These are phyloP conservation scores for Parus major DNA, from an alignment of 2,113 vertebrate genomes.

Conservation along the genomic window DNA sequence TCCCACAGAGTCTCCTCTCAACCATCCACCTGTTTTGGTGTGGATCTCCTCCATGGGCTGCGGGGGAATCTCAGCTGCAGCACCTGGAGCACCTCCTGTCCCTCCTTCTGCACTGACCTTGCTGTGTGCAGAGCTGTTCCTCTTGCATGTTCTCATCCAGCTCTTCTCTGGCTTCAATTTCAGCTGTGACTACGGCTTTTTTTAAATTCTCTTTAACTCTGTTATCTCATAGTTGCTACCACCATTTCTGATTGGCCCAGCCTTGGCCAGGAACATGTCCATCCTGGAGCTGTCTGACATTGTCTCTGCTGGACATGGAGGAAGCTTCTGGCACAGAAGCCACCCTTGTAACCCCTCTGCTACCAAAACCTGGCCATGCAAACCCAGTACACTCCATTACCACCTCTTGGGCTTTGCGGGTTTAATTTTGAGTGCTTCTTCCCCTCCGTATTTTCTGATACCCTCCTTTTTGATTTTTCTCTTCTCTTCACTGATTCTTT, in stretches of 20 bases:
- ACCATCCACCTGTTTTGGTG: background rate
- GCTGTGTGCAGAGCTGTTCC: background rate
- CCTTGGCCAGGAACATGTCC: background rate
- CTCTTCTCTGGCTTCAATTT: background rate
- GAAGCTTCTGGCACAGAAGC: background rate
- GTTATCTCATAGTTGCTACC: background rate
- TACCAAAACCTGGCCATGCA: background rate
- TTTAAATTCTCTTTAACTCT: background rate
- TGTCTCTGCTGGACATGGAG: background rate
- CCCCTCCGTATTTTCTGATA: background rate
- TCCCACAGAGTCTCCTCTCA: background rate
- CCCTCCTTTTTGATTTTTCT: background rate
- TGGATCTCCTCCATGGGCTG: background rate
- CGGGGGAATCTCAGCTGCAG: background rate
- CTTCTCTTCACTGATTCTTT: background rate
- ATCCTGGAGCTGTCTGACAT: background rate
- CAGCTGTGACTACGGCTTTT: background rate
- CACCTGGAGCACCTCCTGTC: background rate
- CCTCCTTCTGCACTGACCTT: background rate
- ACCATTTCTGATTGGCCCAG: background rate
- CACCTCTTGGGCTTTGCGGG: background rate
- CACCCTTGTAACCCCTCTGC: accelerated
- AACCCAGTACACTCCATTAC: background rate
- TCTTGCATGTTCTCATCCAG: accelerated
- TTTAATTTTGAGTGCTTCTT: background rate